Base-by-base conservation (phyloP, 2,888 invertebrate species). In the Eurytoma adleriae region DNA sequence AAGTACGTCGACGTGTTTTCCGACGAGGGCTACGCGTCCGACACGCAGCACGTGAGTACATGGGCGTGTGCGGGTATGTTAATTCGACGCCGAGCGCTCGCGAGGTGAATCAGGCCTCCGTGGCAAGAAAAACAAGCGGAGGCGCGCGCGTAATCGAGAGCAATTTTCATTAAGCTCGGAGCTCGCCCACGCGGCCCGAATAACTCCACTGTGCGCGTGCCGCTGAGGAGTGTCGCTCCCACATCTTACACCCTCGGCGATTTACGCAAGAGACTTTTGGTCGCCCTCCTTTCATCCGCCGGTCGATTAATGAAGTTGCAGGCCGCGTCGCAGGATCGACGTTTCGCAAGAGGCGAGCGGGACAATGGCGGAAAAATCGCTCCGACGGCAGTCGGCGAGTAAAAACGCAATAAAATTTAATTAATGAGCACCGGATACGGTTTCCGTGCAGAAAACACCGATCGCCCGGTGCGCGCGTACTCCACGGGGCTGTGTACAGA, bases 1-100 rank as follows among this genome's bases (percentile, higher is more conserved):
- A 86, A 86, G 77, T 84, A 85, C 84, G 84, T 84, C 75, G 85
- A 87, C 67, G 81, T 86, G 83, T 85, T 86, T 79, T 69, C 54
- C 64, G 86, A 86, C 85, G 87, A 86, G 72, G 87, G 86, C 59
- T 87, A 86, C 82, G 82, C 70, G 16, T 87, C 85, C 40, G 87
- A 87, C 76, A 70, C 75, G 66, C 74, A 57, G 16, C 56, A 30
- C 48, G 66, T 78, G 50, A 78, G 71, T 71, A 50, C 24, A 52
- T 18, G 18, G 40, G 50, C 24, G 18, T 18, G 40, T 40, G 40
- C 7, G 40, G 40, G 40, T 40, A 40, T 40, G 40, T 40, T 40
- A 40, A 40, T 40, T 40, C 40, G 40, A 10, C 40, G 40, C 10
- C 10, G 40, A 40, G 40, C 40, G 40, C 40, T 40, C 4, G 40